Conservation (phyloP, 2,888 invertebrate genomes). For the Trilocha varians region DNA sequence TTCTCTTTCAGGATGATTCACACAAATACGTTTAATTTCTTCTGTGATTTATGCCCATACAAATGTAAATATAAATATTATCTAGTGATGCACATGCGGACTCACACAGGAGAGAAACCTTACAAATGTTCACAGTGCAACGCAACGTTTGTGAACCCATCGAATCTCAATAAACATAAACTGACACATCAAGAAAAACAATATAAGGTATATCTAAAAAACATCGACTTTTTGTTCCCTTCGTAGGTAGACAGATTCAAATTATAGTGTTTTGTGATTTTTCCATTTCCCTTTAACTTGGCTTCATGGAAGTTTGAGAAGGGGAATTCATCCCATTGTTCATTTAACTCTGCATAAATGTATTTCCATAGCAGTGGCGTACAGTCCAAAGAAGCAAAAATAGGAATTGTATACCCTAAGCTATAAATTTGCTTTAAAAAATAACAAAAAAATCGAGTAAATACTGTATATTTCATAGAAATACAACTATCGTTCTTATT, state of each 20-base stretch:
- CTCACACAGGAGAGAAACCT: conserved; percentile 65
- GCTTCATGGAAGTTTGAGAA: too few species aligned
- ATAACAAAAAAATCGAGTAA: too few species aligned
- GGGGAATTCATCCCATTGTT: too few species aligned
- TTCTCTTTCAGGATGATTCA: conserved; percentile 47
- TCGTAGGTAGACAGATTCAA: neutral
- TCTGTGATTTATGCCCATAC: conserved; percentile 66
- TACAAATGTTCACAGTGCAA: conserved; percentile 68
- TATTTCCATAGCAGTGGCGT: too few species aligned
- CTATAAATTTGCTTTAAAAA: too few species aligned
- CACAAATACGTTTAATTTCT: conserved; percentile 65
- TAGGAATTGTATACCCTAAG: too few species aligned
- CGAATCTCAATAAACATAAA: conserved; percentile 78
- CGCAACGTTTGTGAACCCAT: conserved; percentile 76
- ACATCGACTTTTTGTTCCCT: neutral
- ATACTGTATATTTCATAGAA: too few species aligned
- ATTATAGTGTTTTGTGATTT: conserved; percentile 1
- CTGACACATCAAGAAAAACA: conserved; percentile 71
- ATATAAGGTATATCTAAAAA: conserved; percentile 43
- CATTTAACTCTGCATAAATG: too few species aligned
- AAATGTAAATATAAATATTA: conserved; percentile 67
- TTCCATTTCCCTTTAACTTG: conserved; percentile 1
- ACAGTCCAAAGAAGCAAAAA: too few species aligned
- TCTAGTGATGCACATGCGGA: conserved; percentile 72
- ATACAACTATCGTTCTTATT: too few species aligned